A percentile compares a stretch with the other conserved stretches of the same genome.
These are phyloP conservation scores for Upupa epops DNA, from an alignment of 2,113 vertebrate species.

Conservation along the genomic window DNA sequence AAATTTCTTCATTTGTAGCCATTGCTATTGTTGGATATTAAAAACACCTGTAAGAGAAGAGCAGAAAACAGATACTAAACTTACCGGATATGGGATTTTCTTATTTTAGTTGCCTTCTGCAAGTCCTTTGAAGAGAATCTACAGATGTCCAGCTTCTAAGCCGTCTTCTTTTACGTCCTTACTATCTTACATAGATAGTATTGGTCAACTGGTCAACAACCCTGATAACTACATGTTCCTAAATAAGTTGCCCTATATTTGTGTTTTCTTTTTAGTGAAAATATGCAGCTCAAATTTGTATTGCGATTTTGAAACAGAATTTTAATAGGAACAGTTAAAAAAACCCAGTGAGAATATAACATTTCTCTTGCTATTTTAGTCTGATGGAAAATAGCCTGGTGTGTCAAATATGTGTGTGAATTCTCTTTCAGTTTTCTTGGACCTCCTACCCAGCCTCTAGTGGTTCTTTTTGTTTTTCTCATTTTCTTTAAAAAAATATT, in stretches of 20 bases:
- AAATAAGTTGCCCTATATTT: neutral
- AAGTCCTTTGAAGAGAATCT: neutral
- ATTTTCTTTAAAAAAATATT: constrained; percentile 59
- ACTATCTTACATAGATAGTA: neutral
- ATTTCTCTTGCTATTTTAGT: constrained; percentile 12
- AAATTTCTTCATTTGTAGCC: neutral
- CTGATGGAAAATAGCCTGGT: neutral
- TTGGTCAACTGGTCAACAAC: neutral
- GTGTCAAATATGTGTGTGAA: constrained; percentile 35
- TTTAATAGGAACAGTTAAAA: neutral
- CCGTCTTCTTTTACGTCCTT: neutral
- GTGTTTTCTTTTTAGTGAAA: neutral
- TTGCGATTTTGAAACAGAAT: neutral
- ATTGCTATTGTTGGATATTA: neutral
- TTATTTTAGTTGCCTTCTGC: neutral
- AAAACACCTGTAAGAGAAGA: neutral
- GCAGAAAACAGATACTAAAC: neutral
- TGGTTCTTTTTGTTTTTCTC: constrained; percentile 54
- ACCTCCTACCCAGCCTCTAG: neutral
- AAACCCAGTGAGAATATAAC: neutral
- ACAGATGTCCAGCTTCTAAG: neutral
- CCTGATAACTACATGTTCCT: neutral
- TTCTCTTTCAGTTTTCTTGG: constrained; percentile 54
- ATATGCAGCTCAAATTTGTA: neutral
- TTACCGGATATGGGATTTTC: neutral